Conservation (phyloP, 30 jellyfish, hydroid and myxozoan species). For the Aurelia aurita complex sp. Pacific region DNA sequence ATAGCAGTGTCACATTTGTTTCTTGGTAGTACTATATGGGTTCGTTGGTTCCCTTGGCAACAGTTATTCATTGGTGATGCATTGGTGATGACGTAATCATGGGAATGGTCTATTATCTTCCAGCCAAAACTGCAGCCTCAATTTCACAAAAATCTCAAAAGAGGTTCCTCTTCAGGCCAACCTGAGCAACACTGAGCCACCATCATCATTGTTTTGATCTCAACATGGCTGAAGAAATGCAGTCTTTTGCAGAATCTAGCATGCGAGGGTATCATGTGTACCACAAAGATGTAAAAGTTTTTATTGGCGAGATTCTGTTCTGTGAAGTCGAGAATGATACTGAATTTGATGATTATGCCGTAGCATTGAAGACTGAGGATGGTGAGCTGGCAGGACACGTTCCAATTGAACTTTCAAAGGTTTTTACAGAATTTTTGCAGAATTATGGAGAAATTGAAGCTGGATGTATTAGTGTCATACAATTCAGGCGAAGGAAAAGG, state of each 20-base stretch:
- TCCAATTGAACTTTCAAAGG: constrained; percentile 18
- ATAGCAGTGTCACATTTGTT: no score
- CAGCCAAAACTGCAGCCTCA: neutral
- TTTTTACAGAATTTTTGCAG: constrained; percentile 24
- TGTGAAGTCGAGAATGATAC: constrained; percentile 38
- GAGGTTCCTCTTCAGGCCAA: constrained; percentile 1
- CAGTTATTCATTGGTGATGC: no score
- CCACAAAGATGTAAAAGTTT: constrained; percentile 17
- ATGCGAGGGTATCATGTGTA: constrained; percentile 49
- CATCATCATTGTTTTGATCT: neutral
- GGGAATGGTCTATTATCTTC: neutral
- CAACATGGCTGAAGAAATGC: constrained; percentile 26
- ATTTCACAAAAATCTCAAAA: neutral
- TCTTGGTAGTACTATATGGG: no score
- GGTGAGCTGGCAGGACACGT: constrained; percentile 48
- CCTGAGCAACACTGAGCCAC: neutral
- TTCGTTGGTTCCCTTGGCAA: no score
- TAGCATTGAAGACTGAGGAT: constrained; percentile 28
- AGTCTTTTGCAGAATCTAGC: constrained; percentile 11
- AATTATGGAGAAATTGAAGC: constrained; percentile 42
- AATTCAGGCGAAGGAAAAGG: constrained; percentile 34
- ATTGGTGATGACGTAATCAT: no score
- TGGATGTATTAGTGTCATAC: constrained; percentile 16
- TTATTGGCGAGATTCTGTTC: constrained; percentile 13
- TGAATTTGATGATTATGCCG: constrained; percentile 25